phyloP scores from a whole-genome alignment of 2,888 invertebrate species.

The Lordiphosa fenestrarum region DNA sequence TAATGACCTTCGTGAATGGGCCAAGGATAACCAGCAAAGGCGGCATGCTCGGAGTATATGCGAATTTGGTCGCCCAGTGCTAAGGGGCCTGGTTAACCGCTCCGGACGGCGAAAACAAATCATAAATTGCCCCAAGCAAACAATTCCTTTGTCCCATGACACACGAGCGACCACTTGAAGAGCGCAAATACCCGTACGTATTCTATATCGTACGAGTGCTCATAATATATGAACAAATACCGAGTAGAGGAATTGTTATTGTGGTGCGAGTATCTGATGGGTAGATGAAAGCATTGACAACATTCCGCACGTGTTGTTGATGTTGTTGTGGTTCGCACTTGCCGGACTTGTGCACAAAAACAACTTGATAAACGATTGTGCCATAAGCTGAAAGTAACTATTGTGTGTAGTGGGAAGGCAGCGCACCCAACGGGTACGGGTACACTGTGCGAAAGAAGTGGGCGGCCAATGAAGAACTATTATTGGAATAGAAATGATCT shows the following conservation, averaged over 20 bases:
- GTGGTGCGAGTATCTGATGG: not conserved
- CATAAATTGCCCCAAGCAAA: too few relatives aligned
- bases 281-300: slow-evolving; percentile 7
- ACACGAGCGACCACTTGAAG: too few relatives aligned
- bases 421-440: not conserved
- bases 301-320: slow-evolving; percentile 10
- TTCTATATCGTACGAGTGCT: too few relatives aligned
- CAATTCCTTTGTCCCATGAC: too few relatives aligned
- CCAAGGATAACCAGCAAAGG: slow-evolving; percentile 5
- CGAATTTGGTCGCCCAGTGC: too few relatives aligned
- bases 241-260: too few relatives aligned
- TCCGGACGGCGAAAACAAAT: too few relatives aligned
- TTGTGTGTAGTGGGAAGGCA: slow-evolving; percentile 2
- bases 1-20: slow-evolving; percentile 5
- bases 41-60: not conserved
- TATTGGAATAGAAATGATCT: too few relatives aligned
- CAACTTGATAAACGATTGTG: slow-evolving; percentile 30
- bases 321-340: slow-evolving; percentile 9
- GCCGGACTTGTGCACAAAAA: slow-evolving; percentile 22
- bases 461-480: too few relatives aligned
- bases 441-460: slow-evolving; percentile 1
- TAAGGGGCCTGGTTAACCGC: too few relatives aligned
- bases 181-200: too few relatives aligned
- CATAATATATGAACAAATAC: too few relatives aligned
- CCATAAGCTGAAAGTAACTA: slow-evolving; percentile 1